Percentiles rank a stretch among this genome's conserved stretches.
Evolutionary conservation across 2,113 vertebrate species (phyloP).

Genomic region (Grammomys surdaster): DNA sequence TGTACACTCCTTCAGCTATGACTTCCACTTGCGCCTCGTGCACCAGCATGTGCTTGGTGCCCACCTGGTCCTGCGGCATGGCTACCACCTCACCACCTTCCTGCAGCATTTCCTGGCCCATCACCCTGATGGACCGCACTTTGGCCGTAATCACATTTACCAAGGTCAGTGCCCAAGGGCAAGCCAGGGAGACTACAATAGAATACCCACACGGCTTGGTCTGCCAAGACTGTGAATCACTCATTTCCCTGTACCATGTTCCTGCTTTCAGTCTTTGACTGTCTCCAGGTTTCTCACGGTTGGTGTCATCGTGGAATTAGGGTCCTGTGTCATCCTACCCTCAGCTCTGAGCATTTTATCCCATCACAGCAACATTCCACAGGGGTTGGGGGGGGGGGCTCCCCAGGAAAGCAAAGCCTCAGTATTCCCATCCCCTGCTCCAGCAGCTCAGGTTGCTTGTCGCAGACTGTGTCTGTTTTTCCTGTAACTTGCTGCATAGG

Average conservation of each 20-base stretch:
- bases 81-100: constrained; percentile 97
- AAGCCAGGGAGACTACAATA: background rate
- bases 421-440: background rate
- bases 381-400: background rate
- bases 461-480: background rate
- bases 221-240: background rate
- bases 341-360: background rate
- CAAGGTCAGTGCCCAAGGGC: constrained; percentile 88
- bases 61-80: constrained; percentile 95
- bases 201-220: background rate
- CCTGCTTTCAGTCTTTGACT: background rate
- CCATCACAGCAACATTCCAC: background rate
- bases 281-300: background rate
- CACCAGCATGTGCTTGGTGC: constrained; percentile 96
- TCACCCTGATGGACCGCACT: constrained; percentile 97
- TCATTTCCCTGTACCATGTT: background rate
- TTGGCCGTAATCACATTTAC: constrained; percentile 97
- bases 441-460: background rate
- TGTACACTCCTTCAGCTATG: constrained; percentile 98
- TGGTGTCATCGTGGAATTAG: background rate
- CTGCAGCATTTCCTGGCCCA: constrained; percentile 96
- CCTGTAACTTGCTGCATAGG: constrained; percentile 84
- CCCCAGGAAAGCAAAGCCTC: constrained; percentile 19
- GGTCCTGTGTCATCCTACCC: background rate
- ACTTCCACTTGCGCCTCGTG: constrained; percentile 98